Base-by-base conservation (phyloP, 2,888 invertebrate species). In the Eristalinus aeneus region DNA sequence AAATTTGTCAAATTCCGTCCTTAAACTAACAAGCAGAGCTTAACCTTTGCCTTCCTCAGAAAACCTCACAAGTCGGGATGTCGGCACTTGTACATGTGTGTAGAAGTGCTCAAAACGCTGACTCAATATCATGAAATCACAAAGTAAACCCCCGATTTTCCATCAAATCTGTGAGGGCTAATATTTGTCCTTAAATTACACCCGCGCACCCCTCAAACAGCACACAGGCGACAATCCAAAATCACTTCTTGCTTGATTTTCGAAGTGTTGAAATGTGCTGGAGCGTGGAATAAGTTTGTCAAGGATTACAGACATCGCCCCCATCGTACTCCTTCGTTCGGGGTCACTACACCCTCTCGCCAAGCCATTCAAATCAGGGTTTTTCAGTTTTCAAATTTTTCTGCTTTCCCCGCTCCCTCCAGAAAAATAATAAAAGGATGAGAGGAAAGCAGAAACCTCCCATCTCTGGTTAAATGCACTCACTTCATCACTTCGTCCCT, bases 401-500 rank as follows among this genome's bases (percentile, higher is more conserved):
- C 8, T 46, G n/a, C 16, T 16, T 46, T n/a, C 16, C 5, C 2
- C 5, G 2, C 5, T 27, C 5, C 27, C 5, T 5, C 27, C 27
- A 3, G 27, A 53, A 23, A 56, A 34, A 64, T 22, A 36, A 64
- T 9, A 54, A 36, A 46, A 53, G 20, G 61, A 65, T 58, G n/a
- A 72, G 31, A 56, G 61, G 65, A 76, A 12, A 65, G 46, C 68
- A 61, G 63, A 68, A 79, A 74, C 74, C 86, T 65, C 86, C 77
- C 58, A 74, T 82, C 69, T 78, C 76, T 86, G 74, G 86, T 82
- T 74, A 74, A 80, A 85, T 85, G 82, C 86, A 86, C 82, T 86
- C 86, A 86, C 86, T 86, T 78, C 86, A 86, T 82, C 86, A 78
- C 82, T 86, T 82, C 73, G 86, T 77, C 77, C 86, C 69, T 80